phyloP scores from a whole-genome alignment of 2,888 invertebrate species.

The Lochmaea crataegi region DNA sequence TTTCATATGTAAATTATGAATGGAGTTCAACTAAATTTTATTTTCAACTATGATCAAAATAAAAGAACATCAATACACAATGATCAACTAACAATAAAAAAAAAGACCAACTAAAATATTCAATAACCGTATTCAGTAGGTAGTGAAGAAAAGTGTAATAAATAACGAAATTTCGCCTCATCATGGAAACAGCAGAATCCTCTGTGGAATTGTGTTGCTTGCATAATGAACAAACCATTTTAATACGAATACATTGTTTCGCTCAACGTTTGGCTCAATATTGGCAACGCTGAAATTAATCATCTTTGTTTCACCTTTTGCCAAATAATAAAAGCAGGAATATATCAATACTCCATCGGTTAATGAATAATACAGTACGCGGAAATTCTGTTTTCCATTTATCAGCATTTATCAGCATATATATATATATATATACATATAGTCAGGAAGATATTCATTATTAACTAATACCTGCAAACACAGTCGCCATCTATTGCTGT shows the following conservation, averaged over 20 bases:
- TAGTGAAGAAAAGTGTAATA: background rate
- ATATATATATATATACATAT: no score
- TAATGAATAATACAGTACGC: background rate
- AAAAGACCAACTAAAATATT: no score
- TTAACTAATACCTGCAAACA: no score
- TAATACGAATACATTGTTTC: background rate
- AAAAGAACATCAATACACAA: no score
- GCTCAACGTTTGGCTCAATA: background rate
- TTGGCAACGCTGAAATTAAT: background rate
- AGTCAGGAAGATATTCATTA: no score
- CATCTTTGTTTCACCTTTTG: background rate
- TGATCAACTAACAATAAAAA: no score
- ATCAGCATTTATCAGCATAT: no score
- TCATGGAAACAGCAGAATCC: background rate
- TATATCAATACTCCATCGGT: background rate
- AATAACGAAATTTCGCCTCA: background rate
- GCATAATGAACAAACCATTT: background rate
- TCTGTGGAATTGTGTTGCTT: background rate
- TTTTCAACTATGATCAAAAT: no score
- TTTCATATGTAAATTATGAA: no score
- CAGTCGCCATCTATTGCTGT: no score
- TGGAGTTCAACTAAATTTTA: no score
- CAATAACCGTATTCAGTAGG: no score
- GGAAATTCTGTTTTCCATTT: background rate
- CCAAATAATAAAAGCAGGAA: background rate